These are phyloP conservation scores for Cryptus armator DNA, from an alignment of 2,888 invertebrate genomes.

Conservation along the genomic window DNA sequence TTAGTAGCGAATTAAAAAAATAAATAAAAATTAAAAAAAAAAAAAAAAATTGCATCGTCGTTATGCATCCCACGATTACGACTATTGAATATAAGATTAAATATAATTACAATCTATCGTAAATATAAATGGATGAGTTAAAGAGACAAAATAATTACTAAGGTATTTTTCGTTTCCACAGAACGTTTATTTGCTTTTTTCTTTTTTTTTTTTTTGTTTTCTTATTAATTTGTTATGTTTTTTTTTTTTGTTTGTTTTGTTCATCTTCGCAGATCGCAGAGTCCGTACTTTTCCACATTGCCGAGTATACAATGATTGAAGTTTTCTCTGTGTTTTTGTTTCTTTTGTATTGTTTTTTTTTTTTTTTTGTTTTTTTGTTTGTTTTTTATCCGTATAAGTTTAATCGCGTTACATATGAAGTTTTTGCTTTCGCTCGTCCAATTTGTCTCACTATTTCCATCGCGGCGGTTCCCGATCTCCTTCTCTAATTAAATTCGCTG, in stretches of 20 bases:
- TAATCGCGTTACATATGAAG: constrained; percentile 71
- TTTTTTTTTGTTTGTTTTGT: constrained; percentile 23
- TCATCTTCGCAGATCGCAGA: constrained; percentile 7
- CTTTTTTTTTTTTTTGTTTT: constrained; percentile 70
- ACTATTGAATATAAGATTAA: constrained; percentile 12
- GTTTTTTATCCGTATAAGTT: background rate
- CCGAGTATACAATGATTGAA: constrained; percentile 43
- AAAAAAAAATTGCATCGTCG: constrained; percentile 34
- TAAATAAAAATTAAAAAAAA: background rate
- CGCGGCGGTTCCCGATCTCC: constrained; percentile 34
- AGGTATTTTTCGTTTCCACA: constrained; percentile 81
- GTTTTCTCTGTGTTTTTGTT: constrained; percentile 15
- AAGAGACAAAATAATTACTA: constrained; percentile 83
- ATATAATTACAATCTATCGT: constrained; percentile 32
- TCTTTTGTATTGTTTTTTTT: constrained; percentile 5
- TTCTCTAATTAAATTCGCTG: constrained; percentile 53
- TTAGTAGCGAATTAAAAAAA: constrained; percentile 45
- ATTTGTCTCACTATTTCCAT: constrained; percentile 42
- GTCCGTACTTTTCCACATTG: constrained; percentile 51
- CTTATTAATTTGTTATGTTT: constrained; percentile 60
- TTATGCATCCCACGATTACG: constrained; percentile 18
- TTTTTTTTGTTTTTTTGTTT: constrained; percentile 1
- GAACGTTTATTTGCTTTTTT: constrained; percentile 78
- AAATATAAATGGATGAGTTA: constrained; percentile 73
- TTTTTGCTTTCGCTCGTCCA: constrained; percentile 23